A percentile compares a stretch with the other conserved stretches of the same genome.
phyloP scores from a whole-genome alignment of 1,140 invertebrate species.

The Drosophila biarmipes region DNA sequence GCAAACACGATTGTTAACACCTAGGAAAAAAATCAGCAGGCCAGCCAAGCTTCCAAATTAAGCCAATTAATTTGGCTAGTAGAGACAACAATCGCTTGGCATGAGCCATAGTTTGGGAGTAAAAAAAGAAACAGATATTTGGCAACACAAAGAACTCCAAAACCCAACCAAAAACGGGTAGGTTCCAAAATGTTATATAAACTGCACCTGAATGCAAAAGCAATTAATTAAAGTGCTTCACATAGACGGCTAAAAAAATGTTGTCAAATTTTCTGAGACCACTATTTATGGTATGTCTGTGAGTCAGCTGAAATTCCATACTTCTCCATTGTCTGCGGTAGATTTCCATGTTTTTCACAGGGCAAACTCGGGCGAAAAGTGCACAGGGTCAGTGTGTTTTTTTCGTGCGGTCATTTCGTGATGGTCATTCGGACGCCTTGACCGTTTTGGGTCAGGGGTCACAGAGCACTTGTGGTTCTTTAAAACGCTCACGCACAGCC shows the following conservation, averaged over 20 bases:
- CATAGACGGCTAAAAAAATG: constrained; percentile 30
- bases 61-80: constrained; percentile 66
- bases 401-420: constrained; percentile 26
- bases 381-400: constrained; percentile 37
- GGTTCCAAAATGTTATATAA: constrained; percentile 37
- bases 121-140: constrained; percentile 23
- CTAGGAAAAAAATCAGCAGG: constrained; percentile 27
- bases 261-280: constrained; percentile 49
- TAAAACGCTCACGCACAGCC: constrained; percentile 5
- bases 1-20: constrained; percentile 71
- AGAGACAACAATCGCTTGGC: constrained; percentile 51
- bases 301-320: constrained; percentile 23
- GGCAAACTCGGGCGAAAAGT: constrained; percentile 25
- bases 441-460: constrained; percentile 47
- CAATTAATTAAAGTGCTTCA: constrained; percentile 67
- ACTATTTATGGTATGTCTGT: constrained; percentile 42
- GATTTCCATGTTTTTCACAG: constrained; percentile 31
- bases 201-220: constrained; percentile 20
- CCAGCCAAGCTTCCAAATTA: constrained; percentile 37
- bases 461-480: constrained; percentile 30
- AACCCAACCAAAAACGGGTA: constrained; percentile 20
- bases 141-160: constrained; percentile 44
- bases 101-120: constrained; percentile 52
- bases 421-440: constrained; percentile 36
- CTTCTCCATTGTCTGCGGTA: constrained; percentile 31